Conservation (phyloP, 1,140 invertebrate genomes). For the Camponotus vicinus region DNA sequence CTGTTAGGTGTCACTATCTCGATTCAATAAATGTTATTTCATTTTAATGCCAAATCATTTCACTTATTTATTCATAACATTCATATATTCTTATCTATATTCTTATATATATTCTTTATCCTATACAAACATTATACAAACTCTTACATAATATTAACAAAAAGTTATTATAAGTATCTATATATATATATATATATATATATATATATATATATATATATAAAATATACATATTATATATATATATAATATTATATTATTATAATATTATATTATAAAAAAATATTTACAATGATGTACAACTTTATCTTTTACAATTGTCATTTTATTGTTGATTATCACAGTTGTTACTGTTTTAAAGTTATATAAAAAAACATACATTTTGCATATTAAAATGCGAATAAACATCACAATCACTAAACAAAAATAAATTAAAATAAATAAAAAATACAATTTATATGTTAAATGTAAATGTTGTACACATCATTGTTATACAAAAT, state of each 20-base stretch:
- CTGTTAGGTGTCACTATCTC: constrained; percentile 86
- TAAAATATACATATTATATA: background rate
- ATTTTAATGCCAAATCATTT: constrained; percentile 83
- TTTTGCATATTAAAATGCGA: background rate
- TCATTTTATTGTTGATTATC: no score
- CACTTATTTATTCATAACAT: constrained; percentile 32
- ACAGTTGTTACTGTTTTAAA: background rate
- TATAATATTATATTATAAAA: background rate
- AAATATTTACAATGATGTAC: constrained; percentile 1
- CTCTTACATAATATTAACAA: constrained; percentile 1
- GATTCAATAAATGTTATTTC: constrained; percentile 87
- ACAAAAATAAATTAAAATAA: constrained; percentile 10
- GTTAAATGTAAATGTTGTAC: background rate
- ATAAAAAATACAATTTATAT: background rate
- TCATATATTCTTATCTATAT: no score
- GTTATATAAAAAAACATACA: background rate
- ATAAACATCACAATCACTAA: background rate
- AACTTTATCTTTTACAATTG: background rate
- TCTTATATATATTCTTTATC: background rate
- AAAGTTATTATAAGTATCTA: no score
- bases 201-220: background rate
- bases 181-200: background rate
- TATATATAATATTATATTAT: background rate
- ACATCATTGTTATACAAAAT: background rate
- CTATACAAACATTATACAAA: background rate